Evolutionary conservation across 2,888 invertebrate species (phyloP).

Genomic region (Labia minor): DNA sequence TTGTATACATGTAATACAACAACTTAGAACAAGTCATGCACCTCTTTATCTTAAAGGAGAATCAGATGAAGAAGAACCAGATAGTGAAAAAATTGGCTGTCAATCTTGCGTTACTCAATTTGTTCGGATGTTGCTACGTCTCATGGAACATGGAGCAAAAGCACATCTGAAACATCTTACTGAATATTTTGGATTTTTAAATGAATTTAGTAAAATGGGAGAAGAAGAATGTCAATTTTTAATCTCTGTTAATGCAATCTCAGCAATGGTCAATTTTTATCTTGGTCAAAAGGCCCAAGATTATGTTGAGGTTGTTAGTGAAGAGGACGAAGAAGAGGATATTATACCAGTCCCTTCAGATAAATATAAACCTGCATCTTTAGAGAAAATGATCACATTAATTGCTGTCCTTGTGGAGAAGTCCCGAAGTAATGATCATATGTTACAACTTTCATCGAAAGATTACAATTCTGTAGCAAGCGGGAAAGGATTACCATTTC

Average conservation of each 20-base stretch:
- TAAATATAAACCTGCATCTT: constrained; percentile 77
- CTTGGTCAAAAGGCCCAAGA: constrained; percentile 70
- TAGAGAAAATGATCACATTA: constrained; percentile 91
- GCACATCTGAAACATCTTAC: constrained; percentile 77
- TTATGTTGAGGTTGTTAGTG: constrained; percentile 58
- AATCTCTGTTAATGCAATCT: constrained; percentile 74
- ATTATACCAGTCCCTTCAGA: constrained; percentile 52
- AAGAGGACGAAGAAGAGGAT: constrained; percentile 60
- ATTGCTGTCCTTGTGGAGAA: constrained; percentile 81
- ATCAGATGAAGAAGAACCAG: constrained; percentile 46
- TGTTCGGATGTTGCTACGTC: constrained; percentile 72
- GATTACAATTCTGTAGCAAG: constrained; percentile 76
- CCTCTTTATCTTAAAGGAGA: constrained; percentile 50
- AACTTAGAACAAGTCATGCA: constrained; percentile 60
- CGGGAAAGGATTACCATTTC: constrained; percentile 86
- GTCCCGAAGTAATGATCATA: constrained; percentile 63
- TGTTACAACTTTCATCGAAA: constrained; percentile 58
- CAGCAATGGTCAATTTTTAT: constrained; percentile 85
- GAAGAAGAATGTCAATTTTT: constrained; percentile 85
- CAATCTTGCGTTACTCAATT: constrained; percentile 86
- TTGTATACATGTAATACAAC: constrained; percentile 88
- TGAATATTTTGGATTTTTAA: constrained; percentile 83
- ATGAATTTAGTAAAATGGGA: constrained; percentile 92
- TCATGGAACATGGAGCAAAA: constrained; percentile 81
- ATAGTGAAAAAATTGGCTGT: constrained; percentile 49